A percentile compares a stretch with the other conserved stretches of the same genome.
Conservation (phyloP, 1,140 invertebrate species). For the Drosophila malerkotliana region DNA sequence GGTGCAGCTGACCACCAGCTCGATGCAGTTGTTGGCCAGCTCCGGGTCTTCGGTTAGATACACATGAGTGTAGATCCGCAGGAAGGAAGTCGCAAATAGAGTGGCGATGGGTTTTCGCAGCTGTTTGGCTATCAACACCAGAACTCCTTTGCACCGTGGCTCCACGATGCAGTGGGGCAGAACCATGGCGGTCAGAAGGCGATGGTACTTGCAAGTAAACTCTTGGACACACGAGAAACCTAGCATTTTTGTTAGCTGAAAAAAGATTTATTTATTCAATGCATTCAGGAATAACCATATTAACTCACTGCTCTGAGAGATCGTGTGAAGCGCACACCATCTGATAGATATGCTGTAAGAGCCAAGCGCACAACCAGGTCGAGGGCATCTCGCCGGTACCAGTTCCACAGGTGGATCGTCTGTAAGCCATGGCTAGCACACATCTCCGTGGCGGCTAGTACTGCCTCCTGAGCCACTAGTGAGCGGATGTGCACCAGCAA, state of each 20-base stretch:
- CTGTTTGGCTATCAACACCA: constrained; percentile 70
- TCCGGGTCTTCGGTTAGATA: constrained; percentile 86
- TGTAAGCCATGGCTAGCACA: constrained; percentile 86
- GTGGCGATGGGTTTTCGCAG: constrained; percentile 85
- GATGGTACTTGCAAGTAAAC: constrained; percentile 78
- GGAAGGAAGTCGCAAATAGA: constrained; percentile 86
- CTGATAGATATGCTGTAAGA: constrained; percentile 85
- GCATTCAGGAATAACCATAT: no score
- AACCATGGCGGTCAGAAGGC: constrained; percentile 81
- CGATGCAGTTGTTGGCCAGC: constrained; percentile 85
- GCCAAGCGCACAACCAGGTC: constrained; percentile 86
- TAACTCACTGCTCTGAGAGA: constrained; percentile 84
- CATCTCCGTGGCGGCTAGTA: constrained; percentile 86
- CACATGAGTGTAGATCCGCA: constrained; percentile 87
- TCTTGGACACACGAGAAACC: constrained; percentile 77
- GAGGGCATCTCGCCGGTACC: constrained; percentile 88
- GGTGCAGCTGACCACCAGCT: constrained; percentile 86
- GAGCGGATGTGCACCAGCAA: constrained; percentile 88
- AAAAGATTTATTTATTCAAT: no score
- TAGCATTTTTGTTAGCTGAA: constrained; percentile 72
- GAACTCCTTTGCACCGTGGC: constrained; percentile 68
- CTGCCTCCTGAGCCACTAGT: constrained; percentile 86
- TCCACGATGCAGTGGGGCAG: constrained; percentile 84
- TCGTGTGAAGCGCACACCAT: constrained; percentile 84
- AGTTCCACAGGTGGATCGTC: constrained; percentile 87